phyloP scores from a whole-genome alignment of 2,888 invertebrate genomes.

The Cerastis leucographa region DNA sequence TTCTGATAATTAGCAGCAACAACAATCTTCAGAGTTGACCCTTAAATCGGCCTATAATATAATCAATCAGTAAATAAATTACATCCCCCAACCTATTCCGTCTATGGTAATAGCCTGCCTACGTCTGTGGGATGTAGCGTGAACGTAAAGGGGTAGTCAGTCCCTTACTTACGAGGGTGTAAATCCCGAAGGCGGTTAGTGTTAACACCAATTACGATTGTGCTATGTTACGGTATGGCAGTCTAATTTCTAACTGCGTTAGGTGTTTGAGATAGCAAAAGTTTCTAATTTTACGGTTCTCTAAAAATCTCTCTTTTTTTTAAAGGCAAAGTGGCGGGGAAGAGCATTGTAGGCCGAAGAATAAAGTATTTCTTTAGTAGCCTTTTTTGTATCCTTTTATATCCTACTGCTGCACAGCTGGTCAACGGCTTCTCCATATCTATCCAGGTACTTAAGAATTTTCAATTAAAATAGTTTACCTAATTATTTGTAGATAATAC shows the following conservation, averaged over 20 bases:
- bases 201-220: constrained; percentile 50
- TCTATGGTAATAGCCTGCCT: constrained; percentile 15
- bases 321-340: not conserved
- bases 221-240: not conserved
- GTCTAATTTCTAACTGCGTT: constrained; percentile 6
- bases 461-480: too few species aligned
- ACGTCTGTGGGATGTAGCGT: constrained; percentile 10
- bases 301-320: too few species aligned
- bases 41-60: not conserved
- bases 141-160: constrained; percentile 25
- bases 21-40: not conserved
- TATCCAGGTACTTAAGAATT: too few species aligned
- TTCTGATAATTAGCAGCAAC: not conserved
- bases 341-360: not conserved
- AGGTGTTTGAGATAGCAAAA: not conserved
- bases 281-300: not conserved
- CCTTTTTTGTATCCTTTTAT: too few species aligned
- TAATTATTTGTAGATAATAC: not conserved
- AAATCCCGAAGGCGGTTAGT: constrained; percentile 45
- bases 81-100: constrained; percentile 12
- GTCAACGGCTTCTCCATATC: too few species aligned
- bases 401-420: too few species aligned
- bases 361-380: not conserved
- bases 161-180: constrained; percentile 29
- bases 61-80: constrained; percentile 19